Conservation (phyloP, 2,797 vertebrate genomes). For the Sciaenops ocellatus region DNA sequence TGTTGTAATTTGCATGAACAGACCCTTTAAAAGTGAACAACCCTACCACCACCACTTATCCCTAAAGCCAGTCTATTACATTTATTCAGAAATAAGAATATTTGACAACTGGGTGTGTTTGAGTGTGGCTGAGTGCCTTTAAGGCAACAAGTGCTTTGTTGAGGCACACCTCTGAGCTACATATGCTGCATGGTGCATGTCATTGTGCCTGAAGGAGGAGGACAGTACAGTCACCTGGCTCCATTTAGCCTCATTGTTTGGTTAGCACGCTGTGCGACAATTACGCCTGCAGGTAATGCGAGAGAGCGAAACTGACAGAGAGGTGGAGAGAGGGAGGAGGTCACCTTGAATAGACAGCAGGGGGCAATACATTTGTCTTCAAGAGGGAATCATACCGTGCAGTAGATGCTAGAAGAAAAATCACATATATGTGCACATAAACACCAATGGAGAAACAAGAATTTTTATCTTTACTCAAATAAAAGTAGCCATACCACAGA, state of each 20-base stretch:
- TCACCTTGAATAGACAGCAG: constrained; percentile 59
- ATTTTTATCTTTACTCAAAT: background rate
- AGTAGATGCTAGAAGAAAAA: background rate
- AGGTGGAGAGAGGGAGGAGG: background rate
- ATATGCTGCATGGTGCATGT: constrained; percentile 48
- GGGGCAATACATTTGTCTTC: constrained; percentile 17
- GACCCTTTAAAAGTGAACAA: background rate
- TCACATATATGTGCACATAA: background rate
- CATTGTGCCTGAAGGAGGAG: constrained; percentile 53
- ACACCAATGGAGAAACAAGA: background rate
- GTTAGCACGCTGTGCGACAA: constrained; percentile 60
- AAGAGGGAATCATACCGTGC: background rate
- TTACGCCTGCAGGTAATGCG: constrained; percentile 66
- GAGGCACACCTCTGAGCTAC: constrained; percentile 44
- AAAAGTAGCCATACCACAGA: background rate
- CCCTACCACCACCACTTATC: background rate
- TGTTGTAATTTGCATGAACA: background rate
- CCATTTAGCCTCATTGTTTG: constrained; percentile 67
- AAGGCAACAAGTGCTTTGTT: constrained; percentile 46
- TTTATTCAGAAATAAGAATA: constrained; percentile 7
- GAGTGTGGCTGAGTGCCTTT: constrained; percentile 27
- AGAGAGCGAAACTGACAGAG: constrained; percentile 9
- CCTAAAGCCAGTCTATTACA: background rate
- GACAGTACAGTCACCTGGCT: constrained; percentile 53
- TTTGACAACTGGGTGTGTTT: constrained; percentile 20